Evolutionary conservation across 2,888 invertebrate genomes (phyloP), one percentile per base, ranked within the genome.

Genomic region (Gastrophysa polygoni): DNA sequence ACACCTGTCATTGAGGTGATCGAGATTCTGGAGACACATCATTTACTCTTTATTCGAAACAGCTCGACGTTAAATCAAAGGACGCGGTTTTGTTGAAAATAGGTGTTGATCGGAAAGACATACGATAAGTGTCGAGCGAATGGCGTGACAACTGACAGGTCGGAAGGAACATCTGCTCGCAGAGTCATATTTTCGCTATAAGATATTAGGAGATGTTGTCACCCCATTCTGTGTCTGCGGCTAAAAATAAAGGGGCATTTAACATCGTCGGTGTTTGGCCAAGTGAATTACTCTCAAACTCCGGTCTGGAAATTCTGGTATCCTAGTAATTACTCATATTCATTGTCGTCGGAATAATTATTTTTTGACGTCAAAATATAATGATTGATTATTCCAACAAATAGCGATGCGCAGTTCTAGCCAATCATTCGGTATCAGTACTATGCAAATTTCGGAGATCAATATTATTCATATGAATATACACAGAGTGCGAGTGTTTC

Each of bases 61-160:
- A 38, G 43, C 54, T 43, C 43, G 3, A 20, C 54, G 16, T 11
- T 43, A 54, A 60, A 49, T 58, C 55, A 46, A 7, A 21, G 56
- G 34, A 46, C 50, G 48, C 46, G 49, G 60, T 51, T 61, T 58
- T 59, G 64, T 61, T 57, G 38, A 51, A 58, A 64, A 57, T 57
- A 64, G 56, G 64, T 64, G 64, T 54, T 61, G 64, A 61, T 56
- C 50, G 61, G 54, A 51, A 61, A 61, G 64, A 64, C 60, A 64
- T 61, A 61, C 54, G 64, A 58, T 59, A 51, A 58, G 29, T 61
- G 64, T 59, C 61, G 47, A 56, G 58, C 52, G 50, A 64, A 16
- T 47, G 14, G 29, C 34, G 59, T 29, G 61, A 55, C 64, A 50
- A 59, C 34, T 52, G 64, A 64, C 56, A 58, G 59, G 56, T 58